phyloP scores from a whole-genome alignment of 1,140 invertebrate species.

The Leptinotarsa texana region DNA sequence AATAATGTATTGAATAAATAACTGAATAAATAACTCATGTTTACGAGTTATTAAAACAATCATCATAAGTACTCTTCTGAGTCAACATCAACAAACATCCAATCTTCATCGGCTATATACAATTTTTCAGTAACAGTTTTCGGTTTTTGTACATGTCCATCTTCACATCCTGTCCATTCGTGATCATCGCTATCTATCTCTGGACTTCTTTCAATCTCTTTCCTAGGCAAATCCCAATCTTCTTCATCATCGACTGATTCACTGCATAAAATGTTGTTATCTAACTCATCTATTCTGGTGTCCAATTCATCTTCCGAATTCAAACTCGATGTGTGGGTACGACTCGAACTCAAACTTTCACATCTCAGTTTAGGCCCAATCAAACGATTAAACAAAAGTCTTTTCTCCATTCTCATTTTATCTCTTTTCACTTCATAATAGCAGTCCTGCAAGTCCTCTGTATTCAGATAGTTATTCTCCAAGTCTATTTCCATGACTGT shows the following conservation, averaged over 20 bases:
- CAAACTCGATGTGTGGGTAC: not conserved
- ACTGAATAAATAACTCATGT: too few species aligned
- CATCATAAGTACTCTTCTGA: too few species aligned
- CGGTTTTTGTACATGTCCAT: not conserved
- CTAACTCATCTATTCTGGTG: not conserved
- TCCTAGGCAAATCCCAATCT: constrained; percentile 25
- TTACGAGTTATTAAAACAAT: too few species aligned
- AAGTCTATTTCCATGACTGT: constrained; percentile 20
- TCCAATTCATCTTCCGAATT: not conserved
- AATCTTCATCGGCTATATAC: constrained; percentile 30
- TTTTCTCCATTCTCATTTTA: not conserved
- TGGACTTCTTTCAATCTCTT: constrained; percentile 7
- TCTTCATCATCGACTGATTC: not conserved
- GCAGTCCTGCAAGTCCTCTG: not conserved
- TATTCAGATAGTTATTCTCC: constrained; percentile 23
- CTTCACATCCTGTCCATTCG: constrained; percentile 24
- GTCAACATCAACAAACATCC: constrained; percentile 31
- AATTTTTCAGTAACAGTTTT: not conserved
- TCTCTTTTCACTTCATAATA: constrained; percentile 8
- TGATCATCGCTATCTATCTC: constrained; percentile 27
- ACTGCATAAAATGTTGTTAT: not conserved
- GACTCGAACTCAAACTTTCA: not conserved
- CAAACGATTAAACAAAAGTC: not conserved
- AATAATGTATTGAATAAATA: too few species aligned
- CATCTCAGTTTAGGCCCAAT: not conserved